phyloP scores from a whole-genome alignment of 2,888 invertebrate genomes.

The Volucella inflata region DNA sequence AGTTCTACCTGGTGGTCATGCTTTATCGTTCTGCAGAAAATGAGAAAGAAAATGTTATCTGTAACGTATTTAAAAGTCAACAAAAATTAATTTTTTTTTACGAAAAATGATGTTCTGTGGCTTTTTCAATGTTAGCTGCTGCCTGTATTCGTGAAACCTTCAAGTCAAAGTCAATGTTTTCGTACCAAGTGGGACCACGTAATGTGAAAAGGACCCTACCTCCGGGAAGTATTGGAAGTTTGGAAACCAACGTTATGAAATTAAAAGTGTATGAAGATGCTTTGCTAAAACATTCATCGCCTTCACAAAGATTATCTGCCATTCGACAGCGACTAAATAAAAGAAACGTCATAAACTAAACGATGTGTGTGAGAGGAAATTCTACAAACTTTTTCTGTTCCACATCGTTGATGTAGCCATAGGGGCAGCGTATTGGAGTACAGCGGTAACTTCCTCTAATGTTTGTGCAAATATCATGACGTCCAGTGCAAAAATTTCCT shows the following conservation, averaged over 20 bases:
- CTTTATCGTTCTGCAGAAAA: constrained; percentile 84
- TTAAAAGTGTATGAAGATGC: constrained; percentile 96
- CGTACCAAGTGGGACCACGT: constrained; percentile 90
- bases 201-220: constrained; percentile 92
- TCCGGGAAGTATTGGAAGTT: constrained; percentile 88
- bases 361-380: not conserved
- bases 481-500: constrained; percentile 84
- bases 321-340: constrained; percentile 90
- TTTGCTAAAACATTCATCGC: constrained; percentile 89
- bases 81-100: constrained; percentile 79
- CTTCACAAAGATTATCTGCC: constrained; percentile 88
- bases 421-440: constrained; percentile 92
- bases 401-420: constrained; percentile 91
- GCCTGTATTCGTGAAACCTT: constrained; percentile 88
- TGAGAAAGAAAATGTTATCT: not conserved
- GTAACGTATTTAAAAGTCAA: too few species aligned
- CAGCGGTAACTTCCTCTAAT: constrained; percentile 95
- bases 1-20: constrained; percentile 89
- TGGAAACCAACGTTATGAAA: constrained; percentile 95
- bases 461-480: constrained; percentile 94
- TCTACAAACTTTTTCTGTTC: constrained; percentile 91
- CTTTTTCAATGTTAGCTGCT: constrained; percentile 86
- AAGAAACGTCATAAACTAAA: not conserved
- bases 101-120: constrained; percentile 86
- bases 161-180: constrained; percentile 90